Evolutionary conservation across 37 sponge, comb jelly and placozoan genomes (phyloP), one percentile per base, ranked within the genome.

Genomic region (Aphrocallistes beatrix): DNA sequence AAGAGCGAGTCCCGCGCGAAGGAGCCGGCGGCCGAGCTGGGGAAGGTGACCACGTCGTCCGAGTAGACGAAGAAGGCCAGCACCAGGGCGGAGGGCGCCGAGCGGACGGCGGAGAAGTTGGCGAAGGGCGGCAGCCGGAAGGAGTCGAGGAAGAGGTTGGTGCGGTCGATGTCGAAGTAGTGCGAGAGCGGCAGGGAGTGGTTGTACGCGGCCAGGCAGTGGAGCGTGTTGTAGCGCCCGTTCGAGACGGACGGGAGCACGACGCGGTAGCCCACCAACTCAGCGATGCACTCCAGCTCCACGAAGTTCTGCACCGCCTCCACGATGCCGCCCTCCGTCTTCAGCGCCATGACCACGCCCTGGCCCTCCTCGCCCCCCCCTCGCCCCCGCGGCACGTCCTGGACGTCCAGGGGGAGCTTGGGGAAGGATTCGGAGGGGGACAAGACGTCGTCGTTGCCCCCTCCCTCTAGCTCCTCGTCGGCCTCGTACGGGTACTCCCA

Each of bases 31-130:
- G 75, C 3, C 28, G 75, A 60, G 34, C n/a, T 6, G 25, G 75
- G 75, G 75, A 60, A 60, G 28, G n/a, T 30, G 10, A 60, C n/a
- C 28, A 60, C 75, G 75, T 60, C 75, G n/a, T 60, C 75, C 3
- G 75, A 60, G 75, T 60, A 60, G 28, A 60, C 75, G 34, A 60
- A 60, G 75, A 60, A 60, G 32, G n/a, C 75, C 75, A 60, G 75
- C 75, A 60, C 28, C 28, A 60, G 28, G 3, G 8, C 6, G 75
- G 75, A 30, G 28, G 75, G 75, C 3, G 75, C 75, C 75, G 6
- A 6, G 6, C 8, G 6, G 6, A 60, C 1, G 25, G 32, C 75
- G 3, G 21, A 3, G 28, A 60, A 30, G 3, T 60, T 13, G 3
- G 8, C 6, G 75, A 60, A 60, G 21, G 75, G 17, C 25, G 75